Evolutionary conservation across 1,140 invertebrate species (phyloP).

Genomic region (Hirudo medicinalis): DNA sequence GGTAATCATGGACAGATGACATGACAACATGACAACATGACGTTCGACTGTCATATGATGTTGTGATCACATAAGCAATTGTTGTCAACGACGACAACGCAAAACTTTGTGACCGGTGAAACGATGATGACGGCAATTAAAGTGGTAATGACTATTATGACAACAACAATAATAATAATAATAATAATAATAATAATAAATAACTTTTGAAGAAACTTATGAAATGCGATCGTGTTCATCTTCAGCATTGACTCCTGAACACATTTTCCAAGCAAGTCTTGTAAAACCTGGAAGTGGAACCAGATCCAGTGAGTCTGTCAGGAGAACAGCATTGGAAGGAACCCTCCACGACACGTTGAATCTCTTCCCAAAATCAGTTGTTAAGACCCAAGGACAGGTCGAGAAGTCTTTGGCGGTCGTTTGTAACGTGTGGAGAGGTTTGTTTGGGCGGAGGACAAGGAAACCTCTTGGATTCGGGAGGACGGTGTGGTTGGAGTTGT

Average conservation of each 20-base stretch:
- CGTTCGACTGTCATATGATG: too few relatives aligned
- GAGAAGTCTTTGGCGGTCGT: not conserved
- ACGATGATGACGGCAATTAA: too few relatives aligned
- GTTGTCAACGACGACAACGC: too few relatives aligned
- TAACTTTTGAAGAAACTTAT: not conserved
- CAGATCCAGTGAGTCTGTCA: not conserved
- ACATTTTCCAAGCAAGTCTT: not conserved
- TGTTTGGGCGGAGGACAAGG: not conserved
- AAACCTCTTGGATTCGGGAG: not conserved
- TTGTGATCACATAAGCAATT: too few relatives aligned
- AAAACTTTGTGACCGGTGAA: too few relatives aligned
- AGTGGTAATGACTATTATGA: too few relatives aligned
- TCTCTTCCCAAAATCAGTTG: not conserved
- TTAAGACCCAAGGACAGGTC: slow-evolving; percentile 14
- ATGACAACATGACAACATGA: too few relatives aligned
- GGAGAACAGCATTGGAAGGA: slow-evolving; percentile 2
- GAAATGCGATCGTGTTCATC: not conserved
- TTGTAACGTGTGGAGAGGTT: not conserved
- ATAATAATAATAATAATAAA: too few relatives aligned
- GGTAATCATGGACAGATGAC: too few relatives aligned
- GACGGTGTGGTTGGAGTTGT: not conserved
- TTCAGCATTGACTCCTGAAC: not conserved
- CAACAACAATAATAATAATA: too few relatives aligned
- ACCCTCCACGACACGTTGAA: slow-evolving; percentile 16
- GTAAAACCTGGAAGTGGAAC: not conserved